Evolutionary conservation across 2,888 invertebrate genomes (phyloP).

Genomic region (Ormyrus pomaceus): DNA sequence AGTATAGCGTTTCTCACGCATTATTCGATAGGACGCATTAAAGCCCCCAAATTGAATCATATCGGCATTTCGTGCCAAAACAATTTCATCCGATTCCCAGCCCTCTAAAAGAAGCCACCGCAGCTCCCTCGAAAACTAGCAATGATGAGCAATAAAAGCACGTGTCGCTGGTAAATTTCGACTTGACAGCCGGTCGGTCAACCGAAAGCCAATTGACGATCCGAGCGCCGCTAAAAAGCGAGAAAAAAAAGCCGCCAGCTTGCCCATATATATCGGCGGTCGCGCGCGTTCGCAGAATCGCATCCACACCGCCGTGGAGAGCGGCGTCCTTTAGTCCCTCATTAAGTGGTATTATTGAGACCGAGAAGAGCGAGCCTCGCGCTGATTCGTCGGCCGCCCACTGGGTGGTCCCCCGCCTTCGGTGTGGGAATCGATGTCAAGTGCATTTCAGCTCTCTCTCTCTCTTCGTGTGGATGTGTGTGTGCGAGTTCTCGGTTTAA

Average conservation of each 20-base stretch:
- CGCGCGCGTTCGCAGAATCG: conserved; percentile 25
- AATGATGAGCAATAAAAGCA: no score
- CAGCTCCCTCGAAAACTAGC: no score
- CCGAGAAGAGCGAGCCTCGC: conserved; percentile 34
- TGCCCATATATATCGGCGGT: conserved; percentile 5
- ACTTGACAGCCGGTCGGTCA: not conserved
- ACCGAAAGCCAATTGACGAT: not conserved
- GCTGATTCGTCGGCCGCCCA: conserved; percentile 38
- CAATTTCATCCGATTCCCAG: no score
- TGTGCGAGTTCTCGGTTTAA: not conserved
- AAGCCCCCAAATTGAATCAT: no score
- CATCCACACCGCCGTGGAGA: conserved; percentile 1
- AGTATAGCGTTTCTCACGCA: no score
- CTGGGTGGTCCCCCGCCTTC: conserved; percentile 64
- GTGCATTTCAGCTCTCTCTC: conserved; percentile 57
- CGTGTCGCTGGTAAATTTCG: no score
- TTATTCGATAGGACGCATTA: no score
- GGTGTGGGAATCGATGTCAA: conserved; percentile 62
- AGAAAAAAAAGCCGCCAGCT: not conserved
- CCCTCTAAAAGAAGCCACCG: no score
- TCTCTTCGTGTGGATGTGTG: not conserved
- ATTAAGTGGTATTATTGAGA: conserved; percentile 48
- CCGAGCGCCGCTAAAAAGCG: not conserved
- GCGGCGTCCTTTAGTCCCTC: conserved; percentile 52
- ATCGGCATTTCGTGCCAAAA: no score